Conservation (phyloP, 1,140 invertebrate genomes). For the Neodiprion lecontei region DNA sequence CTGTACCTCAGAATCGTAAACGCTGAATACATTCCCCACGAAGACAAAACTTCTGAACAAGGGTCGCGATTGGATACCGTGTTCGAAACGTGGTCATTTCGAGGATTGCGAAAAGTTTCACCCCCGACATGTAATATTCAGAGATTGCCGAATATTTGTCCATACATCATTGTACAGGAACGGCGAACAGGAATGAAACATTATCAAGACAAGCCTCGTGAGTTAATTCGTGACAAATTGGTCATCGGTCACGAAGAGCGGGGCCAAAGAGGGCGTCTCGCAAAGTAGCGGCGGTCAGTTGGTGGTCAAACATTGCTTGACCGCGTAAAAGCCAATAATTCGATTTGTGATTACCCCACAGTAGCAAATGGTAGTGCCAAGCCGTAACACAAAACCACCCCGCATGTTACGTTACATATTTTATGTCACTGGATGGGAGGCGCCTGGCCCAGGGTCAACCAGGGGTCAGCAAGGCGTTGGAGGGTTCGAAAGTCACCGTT, state of each 20-base stretch:
- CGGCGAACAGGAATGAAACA: too few species aligned
- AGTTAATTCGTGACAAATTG: slow-evolving; percentile 6
- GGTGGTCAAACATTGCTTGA: slow-evolving; percentile 4
- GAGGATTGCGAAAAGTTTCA: too few species aligned
- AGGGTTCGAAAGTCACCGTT: background rate
- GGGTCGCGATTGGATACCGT: too few species aligned
- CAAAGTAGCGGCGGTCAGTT: background rate
- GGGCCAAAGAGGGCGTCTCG: background rate
- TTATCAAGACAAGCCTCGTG: background rate
- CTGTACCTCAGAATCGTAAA: too few species aligned
- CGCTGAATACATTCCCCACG: too few species aligned
- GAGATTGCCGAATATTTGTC: too few species aligned
- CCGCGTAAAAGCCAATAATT: slow-evolving; percentile 13
- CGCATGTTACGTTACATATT: background rate
- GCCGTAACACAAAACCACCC: background rate
- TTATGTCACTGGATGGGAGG: background rate
- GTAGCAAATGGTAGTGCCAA: background rate
- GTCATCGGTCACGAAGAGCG: background rate
- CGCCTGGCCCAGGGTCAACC: background rate
- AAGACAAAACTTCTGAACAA: too few species aligned
- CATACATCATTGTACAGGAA: too few species aligned
- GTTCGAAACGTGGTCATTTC: too few species aligned
- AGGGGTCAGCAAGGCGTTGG: background rate
- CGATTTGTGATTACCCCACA: slow-evolving; percentile 3
- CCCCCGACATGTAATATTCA: too few species aligned